A percentile compares a stretch with the other conserved stretches of the same genome.
Conservation (phyloP, 2,888 invertebrate species). For the Drosophila phalerata region DNA sequence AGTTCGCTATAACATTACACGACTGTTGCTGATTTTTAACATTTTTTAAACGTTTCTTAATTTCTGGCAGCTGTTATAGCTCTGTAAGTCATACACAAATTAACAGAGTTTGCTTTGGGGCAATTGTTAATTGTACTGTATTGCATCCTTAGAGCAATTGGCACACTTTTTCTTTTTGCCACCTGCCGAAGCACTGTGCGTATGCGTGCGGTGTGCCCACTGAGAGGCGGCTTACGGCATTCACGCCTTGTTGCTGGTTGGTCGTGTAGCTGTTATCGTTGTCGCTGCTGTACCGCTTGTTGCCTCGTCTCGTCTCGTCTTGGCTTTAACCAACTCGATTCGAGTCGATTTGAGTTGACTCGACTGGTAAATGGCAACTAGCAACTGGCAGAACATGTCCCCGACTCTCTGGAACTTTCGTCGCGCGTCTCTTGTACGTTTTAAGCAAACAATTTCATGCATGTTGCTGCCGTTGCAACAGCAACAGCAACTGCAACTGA, state of each 20-base stretch:
- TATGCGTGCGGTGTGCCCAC: slow-evolving; percentile 16
- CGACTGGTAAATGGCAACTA: slow-evolving; percentile 22
- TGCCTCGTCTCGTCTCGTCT: slow-evolving; percentile 8
- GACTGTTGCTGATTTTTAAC: too few relatives aligned
- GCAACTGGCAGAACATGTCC: slow-evolving; percentile 72
- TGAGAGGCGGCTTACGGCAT: slow-evolving; percentile 69
- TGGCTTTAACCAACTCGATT: not conserved
- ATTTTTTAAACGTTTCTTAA: too few relatives aligned
- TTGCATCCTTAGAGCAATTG: slow-evolving; percentile 16
- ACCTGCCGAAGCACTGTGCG: slow-evolving; percentile 43
- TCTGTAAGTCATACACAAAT: not conserved
- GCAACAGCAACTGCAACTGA: slow-evolving; percentile 34
- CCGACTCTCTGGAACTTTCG: slow-evolving; percentile 38
- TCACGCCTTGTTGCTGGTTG: slow-evolving; percentile 70
- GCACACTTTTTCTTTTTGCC: slow-evolving; percentile 43
- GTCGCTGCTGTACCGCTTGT: slow-evolving; percentile 49
- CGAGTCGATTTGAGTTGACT: slow-evolving; percentile 2
- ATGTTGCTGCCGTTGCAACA: slow-evolving; percentile 69
- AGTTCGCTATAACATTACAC: too few relatives aligned
- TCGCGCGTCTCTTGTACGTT: slow-evolving; percentile 39
- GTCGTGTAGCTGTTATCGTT: slow-evolving; percentile 66
- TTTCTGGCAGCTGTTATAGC: not conserved
- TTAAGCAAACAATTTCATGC: slow-evolving; percentile 69
- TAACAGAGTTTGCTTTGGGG: not conserved
- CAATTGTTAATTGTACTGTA: slow-evolving; percentile 1